phyloP scores from a whole-genome alignment of 2,888 invertebrate species.

The Diploptera punctata region DNA sequence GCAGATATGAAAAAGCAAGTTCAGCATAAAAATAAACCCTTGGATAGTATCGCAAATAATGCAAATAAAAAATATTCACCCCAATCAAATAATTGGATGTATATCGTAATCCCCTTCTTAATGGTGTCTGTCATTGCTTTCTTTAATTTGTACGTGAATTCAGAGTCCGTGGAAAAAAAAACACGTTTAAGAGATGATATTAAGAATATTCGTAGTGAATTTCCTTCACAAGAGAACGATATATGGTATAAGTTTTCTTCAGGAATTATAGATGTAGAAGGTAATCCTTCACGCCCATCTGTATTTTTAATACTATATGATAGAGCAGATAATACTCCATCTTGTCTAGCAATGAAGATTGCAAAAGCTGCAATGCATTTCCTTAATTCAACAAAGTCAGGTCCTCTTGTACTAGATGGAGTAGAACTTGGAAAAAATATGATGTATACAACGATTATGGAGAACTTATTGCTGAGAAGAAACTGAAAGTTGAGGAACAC shows the following conservation, averaged over 20 bases:
- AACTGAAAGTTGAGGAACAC: background rate
- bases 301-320: constrained; percentile 11
- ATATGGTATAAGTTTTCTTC: background rate
- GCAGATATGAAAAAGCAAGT: too few relatives aligned
- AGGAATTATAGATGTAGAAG: background rate
- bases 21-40: too few relatives aligned
- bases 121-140: too few relatives aligned
- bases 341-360: background rate
- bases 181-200: background rate
- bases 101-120: too few relatives aligned
- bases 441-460: background rate
- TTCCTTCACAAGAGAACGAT: background rate
- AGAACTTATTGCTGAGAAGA: background rate
- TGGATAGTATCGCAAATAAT: too few relatives aligned
- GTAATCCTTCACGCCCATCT: background rate
- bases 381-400: background rate
- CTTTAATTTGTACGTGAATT: too few relatives aligned
- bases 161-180: too few relatives aligned
- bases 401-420: background rate
- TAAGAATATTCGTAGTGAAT: background rate
- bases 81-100: too few relatives aligned
- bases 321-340: background rate
- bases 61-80: too few relatives aligned
- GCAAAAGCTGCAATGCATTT: background rate
- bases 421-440: background rate